Base-by-base conservation (phyloP, 1,140 invertebrate genomes). In the Camponotus vicinus region DNA sequence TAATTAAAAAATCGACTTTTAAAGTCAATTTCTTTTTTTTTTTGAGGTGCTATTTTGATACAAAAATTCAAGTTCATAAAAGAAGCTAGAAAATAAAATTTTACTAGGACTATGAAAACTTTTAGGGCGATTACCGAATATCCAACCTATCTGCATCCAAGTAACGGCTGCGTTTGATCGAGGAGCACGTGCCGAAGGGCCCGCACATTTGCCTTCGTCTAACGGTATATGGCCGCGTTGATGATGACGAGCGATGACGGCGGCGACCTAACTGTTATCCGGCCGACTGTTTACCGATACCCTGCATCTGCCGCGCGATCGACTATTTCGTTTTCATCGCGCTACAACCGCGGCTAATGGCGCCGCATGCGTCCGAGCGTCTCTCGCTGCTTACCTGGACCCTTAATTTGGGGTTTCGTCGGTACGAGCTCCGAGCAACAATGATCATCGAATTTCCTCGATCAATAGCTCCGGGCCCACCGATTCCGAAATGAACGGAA, bases 361-460 rank as follows among this genome's bases (percentile, higher is more conserved):
- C 71, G 77, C 91, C 91, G 49, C 49, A 91, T 89, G 91, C 91
- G 91, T 91, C 90, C 88, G 80, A 88, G 86, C 80, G 69, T 84
- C 83, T 89, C 79, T 77, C 82, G 83, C 75, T 78, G 71, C 87
- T 91, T 91, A 92, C 90, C 91, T 90, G 90, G 55, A 32, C 79
- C 69, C 88, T 87, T 87, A 88, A 90, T 89, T 92, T 91, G 0
- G 84, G 88, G 73, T 82, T 77, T 86, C 66, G 37, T 13, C 18
- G 49, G 15, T 73, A 82, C 55, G 42, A 82, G 78, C 52, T 73
- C 27, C 21, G 67, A 49, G 42, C 69, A 83, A 83, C 57, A 69
- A 70, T 61, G 88, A 90, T 85, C 69, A 69, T 80, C 80, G 64
- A 84, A 73, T 85, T 85, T 87, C 85, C 66, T 57, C 57, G 79